These are phyloP conservation scores for Diachrysia chrysitis DNA, from an alignment of 2,888 invertebrate genomes.

Conservation along the genomic window DNA sequence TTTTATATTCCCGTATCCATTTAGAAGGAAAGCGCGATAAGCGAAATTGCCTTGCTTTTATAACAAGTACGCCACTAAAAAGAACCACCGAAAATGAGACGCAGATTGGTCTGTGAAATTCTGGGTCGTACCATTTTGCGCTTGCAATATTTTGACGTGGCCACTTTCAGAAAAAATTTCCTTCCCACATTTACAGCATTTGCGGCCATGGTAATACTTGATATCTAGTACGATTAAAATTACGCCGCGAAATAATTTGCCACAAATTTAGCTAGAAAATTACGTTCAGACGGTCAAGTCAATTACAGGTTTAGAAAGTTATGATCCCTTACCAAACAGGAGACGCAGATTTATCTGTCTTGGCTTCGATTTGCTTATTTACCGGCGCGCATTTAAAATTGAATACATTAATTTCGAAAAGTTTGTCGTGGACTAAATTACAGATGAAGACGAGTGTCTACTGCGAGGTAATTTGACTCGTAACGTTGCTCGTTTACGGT, in stretches of 20 bases:
- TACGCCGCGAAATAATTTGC: conserved; percentile 51
- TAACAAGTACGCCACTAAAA: conserved; percentile 61
- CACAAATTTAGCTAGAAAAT: conserved; percentile 71
- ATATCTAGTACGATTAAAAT: conserved; percentile 43
- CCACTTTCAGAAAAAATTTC: conserved; percentile 46
- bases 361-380: conserved; percentile 77
- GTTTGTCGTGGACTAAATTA: conserved; percentile 69
- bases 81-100: conserved; percentile 59
- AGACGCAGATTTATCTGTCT: conserved; percentile 79
- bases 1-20: conserved; percentile 62
- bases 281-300: conserved; percentile 66
- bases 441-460: conserved; percentile 60
- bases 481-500: conserved; percentile 62
- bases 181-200: conserved; percentile 41
- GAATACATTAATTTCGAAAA: conserved; percentile 77
- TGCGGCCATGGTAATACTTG: conserved; percentile 15
- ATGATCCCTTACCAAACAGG: conserved; percentile 70
- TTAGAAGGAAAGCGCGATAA: conserved; percentile 64
- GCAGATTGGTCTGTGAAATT: conserved; percentile 57
- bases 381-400: conserved; percentile 71
- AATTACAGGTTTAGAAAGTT: conserved; percentile 83
- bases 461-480: conserved; percentile 67
- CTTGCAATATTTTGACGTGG: conserved; percentile 53
- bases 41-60: conserved; percentile 66
- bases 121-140: conserved; percentile 46